Conservation (phyloP, 1,140 invertebrate genomes). For the Monochamus saltuarius region DNA sequence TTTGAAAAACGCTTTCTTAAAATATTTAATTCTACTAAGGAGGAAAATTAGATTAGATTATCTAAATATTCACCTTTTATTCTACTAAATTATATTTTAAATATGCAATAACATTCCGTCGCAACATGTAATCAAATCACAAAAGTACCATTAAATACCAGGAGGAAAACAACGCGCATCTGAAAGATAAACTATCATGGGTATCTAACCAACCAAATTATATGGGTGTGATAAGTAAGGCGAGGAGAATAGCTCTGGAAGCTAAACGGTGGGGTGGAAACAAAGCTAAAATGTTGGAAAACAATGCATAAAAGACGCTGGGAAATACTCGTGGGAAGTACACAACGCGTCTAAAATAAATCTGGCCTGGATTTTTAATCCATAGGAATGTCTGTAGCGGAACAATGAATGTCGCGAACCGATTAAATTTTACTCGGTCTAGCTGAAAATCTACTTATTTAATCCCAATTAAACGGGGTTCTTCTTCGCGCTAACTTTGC, state of each 20-base stretch:
- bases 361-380: slow-evolving; percentile 39
- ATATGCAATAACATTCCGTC: too few species aligned
- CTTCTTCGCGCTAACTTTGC: slow-evolving; percentile 10
- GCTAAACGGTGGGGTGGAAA: slow-evolving; percentile 3
- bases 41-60: too few species aligned
- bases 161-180: too few species aligned
- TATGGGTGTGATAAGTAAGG: slow-evolving; percentile 5
- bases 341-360: slow-evolving; percentile 36
- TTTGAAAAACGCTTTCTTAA: too few species aligned
- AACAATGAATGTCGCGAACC: slow-evolving; percentile 28
- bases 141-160: too few species aligned
- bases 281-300: slow-evolving; percentile 20
- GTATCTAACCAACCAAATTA: slow-evolving; percentile 1
- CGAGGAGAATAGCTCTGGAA: background rate
- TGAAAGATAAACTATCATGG: too few species aligned
- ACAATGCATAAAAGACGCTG: slow-evolving; percentile 25
- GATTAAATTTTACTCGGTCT: slow-evolving; percentile 29
- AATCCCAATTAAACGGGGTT: background rate
- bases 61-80: too few species aligned
- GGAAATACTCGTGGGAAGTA: slow-evolving; percentile 37
- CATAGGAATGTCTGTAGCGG: slow-evolving; percentile 27
- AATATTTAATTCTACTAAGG: too few species aligned
- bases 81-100: too few species aligned
- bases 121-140: too few species aligned
- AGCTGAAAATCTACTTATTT: slow-evolving; percentile 12